phyloP scores from a whole-genome alignment of 1,140 invertebrate genomes.

The Odontomachus brunneus region DNA sequence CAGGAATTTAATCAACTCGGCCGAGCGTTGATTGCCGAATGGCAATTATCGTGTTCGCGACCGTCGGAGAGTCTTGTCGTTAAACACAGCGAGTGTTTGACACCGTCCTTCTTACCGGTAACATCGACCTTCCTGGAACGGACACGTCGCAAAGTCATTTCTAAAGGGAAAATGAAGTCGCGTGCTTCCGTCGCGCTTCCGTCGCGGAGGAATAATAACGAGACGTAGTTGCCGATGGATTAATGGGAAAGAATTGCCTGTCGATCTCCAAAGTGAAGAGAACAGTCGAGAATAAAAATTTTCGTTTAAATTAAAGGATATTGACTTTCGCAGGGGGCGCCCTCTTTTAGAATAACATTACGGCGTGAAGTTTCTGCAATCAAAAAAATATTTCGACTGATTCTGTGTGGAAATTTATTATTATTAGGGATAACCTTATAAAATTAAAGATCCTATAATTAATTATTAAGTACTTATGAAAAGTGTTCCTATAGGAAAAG shows the following conservation, averaged over 20 bases:
- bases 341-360: not conserved
- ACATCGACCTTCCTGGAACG: not conserved
- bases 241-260: slow-evolving; percentile 68
- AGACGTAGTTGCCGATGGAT: slow-evolving; percentile 41
- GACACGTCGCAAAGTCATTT: slow-evolving; percentile 55
- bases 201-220: slow-evolving; percentile 49
- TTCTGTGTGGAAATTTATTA: too few relatives aligned
- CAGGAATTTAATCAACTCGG: slow-evolving; percentile 73
- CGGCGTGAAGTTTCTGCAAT: not conserved
- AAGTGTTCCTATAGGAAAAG: too few relatives aligned
- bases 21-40: slow-evolving; percentile 61
- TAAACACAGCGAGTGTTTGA: slow-evolving; percentile 53
- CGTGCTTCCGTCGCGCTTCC: not conserved
- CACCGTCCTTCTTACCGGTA: slow-evolving; percentile 47
- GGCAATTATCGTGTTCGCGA: slow-evolving; percentile 50
- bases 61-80: slow-evolving; percentile 46
- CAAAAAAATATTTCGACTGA: too few relatives aligned
- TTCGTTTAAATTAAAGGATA: slow-evolving; percentile 43
- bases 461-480: too few relatives aligned
- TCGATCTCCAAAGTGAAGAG: slow-evolving; percentile 53
- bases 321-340: slow-evolving; percentile 6
- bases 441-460: too few relatives aligned
- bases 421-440: too few relatives aligned
- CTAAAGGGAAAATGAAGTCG: slow-evolving; percentile 48
- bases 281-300: slow-evolving; percentile 47